These are phyloP conservation scores for Notoglanidium macrostoma DNA, from an alignment of 2,797 vertebrate species.

Conservation along the genomic window DNA sequence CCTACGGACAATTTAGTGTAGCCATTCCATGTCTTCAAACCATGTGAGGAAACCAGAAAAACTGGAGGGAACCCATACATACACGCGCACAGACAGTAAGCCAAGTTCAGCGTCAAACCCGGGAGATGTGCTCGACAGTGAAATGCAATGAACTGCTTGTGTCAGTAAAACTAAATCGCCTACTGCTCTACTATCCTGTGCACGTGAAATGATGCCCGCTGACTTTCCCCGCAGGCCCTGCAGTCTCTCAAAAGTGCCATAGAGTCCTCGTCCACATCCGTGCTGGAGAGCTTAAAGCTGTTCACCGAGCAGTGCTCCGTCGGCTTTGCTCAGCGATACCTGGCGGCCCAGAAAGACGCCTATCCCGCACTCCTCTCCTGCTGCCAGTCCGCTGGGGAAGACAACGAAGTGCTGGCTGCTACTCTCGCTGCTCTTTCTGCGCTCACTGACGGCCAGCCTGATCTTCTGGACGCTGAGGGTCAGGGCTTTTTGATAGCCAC, in stretches of 20 bases:
- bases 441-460: slow-evolving; percentile 89
- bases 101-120: neutral
- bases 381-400: slow-evolving; percentile 69
- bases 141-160: neutral
- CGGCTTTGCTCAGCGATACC: slow-evolving; percentile 81
- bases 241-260: slow-evolving; percentile 74
- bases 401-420: slow-evolving; percentile 65
- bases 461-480: slow-evolving; percentile 83
- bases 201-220: neutral
- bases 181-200: neutral
- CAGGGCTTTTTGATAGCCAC: slow-evolving; percentile 75
- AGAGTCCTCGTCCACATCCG: slow-evolving; percentile 43
- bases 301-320: slow-evolving; percentile 83
- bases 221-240: slow-evolving; percentile 72
- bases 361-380: slow-evolving; percentile 83
- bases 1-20: neutral
- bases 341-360: slow-evolving; percentile 87
- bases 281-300: slow-evolving; percentile 62
- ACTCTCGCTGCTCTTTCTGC: slow-evolving; percentile 75
- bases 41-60: neutral
- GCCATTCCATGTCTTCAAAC: neutral
- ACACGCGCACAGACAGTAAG: neutral
- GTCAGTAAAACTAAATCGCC: neutral
- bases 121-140: neutral
- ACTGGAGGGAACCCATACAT: neutral